phyloP scores from a whole-genome alignment of 2,113 vertebrate genomes.

The Tragelaphus strepsiceros region DNA sequence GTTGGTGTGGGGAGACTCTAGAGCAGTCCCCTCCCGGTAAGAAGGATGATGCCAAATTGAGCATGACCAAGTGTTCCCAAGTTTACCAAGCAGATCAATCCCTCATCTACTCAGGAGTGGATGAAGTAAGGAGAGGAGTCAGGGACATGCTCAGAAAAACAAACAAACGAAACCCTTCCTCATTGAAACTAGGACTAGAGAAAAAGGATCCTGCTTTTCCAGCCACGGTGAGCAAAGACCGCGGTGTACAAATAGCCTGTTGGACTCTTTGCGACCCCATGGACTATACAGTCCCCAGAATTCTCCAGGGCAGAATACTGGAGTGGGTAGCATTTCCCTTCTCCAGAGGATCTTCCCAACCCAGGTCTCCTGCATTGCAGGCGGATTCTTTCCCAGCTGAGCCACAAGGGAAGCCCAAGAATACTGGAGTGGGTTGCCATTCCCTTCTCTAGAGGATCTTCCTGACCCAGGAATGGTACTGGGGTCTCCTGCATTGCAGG shows the following conservation, averaged over 20 bases:
- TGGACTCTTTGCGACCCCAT: background rate
- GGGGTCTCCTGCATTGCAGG: background rate
- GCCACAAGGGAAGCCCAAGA: background rate
- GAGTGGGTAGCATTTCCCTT: background rate
- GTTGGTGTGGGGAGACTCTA: background rate
- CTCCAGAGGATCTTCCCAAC: background rate
- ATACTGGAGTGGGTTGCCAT: background rate
- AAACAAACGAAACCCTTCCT: background rate
- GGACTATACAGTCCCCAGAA: background rate
- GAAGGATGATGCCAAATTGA: background rate
- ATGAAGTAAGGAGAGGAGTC: background rate
- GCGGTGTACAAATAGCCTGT: background rate
- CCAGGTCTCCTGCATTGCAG: background rate
- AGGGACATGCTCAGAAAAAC: background rate
- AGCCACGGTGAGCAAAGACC: background rate
- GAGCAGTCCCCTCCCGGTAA: background rate
- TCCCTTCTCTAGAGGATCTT: background rate
- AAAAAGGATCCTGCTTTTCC: background rate
- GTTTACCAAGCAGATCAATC: background rate
- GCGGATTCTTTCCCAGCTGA: background rate
- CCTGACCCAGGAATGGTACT: background rate
- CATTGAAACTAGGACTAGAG: background rate
- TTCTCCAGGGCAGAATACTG: background rate
- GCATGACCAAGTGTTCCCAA: background rate
- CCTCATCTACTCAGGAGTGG: background rate